A percentile compares a stretch with the other conserved stretches of the same genome.
phyloP scores from a whole-genome alignment of 2,797 vertebrate genomes.

The Aphelocoma californica region DNA sequence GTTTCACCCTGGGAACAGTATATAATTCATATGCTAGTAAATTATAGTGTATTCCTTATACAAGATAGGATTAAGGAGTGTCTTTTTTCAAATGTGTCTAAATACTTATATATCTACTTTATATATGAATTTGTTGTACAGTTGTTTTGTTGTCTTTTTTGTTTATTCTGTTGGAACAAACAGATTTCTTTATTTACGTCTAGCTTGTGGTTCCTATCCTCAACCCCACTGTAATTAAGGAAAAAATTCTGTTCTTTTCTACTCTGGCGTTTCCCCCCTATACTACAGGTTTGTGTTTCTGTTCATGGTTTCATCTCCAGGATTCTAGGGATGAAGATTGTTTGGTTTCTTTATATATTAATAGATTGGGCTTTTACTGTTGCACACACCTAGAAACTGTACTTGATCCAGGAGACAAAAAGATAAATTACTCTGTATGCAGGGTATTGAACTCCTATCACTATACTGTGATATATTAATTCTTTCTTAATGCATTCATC shows the following conservation, averaged over 20 bases:
- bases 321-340: not conserved
- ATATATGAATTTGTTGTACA: not conserved
- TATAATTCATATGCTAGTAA: conserved; percentile 64
- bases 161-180: conserved; percentile 64
- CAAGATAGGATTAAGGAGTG: conserved; percentile 57
- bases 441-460: conserved; percentile 40
- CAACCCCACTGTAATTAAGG: conserved; percentile 51
- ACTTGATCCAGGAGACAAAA: conserved; percentile 64
- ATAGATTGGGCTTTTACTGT: not conserved
- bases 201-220: conserved; percentile 21
- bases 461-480: conserved; percentile 57
- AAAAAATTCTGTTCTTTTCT: conserved; percentile 52
- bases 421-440: conserved; percentile 8
- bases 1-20: conserved; percentile 57
- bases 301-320: not conserved
- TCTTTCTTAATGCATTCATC: conserved; percentile 54
- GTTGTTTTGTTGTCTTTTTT: conserved; percentile 55
- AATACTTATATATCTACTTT: conserved; percentile 5
- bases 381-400: not conserved
- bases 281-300: conserved; percentile 20
- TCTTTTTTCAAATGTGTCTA: conserved; percentile 24
- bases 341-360: not conserved
- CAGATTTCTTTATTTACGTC: conserved; percentile 47
- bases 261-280: conserved; percentile 30
- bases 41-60: conserved; percentile 45